These are phyloP conservation scores for Lasioglossum villosulum DNA, from an alignment of 2,888 invertebrate species.

Conservation along the genomic window DNA sequence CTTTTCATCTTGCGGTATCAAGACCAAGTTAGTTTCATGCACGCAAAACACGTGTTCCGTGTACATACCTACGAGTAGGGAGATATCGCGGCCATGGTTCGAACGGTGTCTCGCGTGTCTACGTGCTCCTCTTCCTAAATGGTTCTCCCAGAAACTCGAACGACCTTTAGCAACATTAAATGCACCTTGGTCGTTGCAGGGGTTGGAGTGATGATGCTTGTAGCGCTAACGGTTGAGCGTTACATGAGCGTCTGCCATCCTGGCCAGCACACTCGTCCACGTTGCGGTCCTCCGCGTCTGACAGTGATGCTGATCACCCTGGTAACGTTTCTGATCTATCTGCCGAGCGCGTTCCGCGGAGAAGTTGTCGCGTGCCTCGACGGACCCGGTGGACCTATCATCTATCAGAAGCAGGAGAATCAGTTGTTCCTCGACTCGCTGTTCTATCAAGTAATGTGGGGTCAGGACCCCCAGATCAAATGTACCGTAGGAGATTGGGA, in stretches of 20 bases:
- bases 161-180: neutral
- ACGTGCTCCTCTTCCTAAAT: neutral
- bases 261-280: conserved; percentile 87
- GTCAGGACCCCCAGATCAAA: too few relatives aligned
- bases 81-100: neutral
- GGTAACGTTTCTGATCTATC: conserved; percentile 88
- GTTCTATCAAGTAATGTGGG: conserved; percentile 86
- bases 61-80: neutral
- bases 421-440: conserved; percentile 85
- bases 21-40: neutral
- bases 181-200: conserved; percentile 82
- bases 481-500: too few relatives aligned
- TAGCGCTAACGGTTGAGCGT: conserved; percentile 90
- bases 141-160: neutral
- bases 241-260: conserved; percentile 92
- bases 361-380: conserved; percentile 86
- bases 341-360: conserved; percentile 89
- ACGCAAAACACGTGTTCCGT: neutral
- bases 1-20: neutral
- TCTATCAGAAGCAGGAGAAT: conserved; percentile 87
- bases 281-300: conserved; percentile 88
- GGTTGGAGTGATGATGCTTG: conserved; percentile 91
- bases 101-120: neutral
- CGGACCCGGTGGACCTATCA: conserved; percentile 85
- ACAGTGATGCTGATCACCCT: conserved; percentile 88